Base-by-base conservation (phyloP, 2,888 invertebrate genomes). In the Germaria angustata region DNA sequence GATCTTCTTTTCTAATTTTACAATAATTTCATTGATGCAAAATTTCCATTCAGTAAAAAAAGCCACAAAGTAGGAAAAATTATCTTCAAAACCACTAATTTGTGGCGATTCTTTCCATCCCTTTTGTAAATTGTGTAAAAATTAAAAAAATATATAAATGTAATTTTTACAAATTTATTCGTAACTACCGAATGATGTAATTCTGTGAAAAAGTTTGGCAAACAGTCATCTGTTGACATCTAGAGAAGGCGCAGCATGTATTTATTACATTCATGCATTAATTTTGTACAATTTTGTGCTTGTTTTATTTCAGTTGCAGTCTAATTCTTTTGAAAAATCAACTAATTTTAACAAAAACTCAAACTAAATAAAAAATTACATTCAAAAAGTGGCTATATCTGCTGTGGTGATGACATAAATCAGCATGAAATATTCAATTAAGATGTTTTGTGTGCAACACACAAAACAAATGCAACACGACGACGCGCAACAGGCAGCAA, bases 341-440 rank as follows among this genome's bases (percentile, higher is more conserved):
- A 66, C 44, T 51, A 65, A 76, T 71, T 81, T 68, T 39, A 44
- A 61, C 17, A 66, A 57, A 22, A 61, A 55, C 34, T 49, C 68
- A 28, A 24, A 22, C 22, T 17, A 53, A 15, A 11, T 9, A 15
- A 59, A 34, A 34, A 39, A 51, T 46, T 44, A 55, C 9, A 7
- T 22, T 34, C 34, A 61, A 51, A 63, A 69, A 78, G 76, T 71
- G 68, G 72, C 55, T 77, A 59, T 73, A 80, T 84, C 72, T 63
- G 53, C 72, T 63, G 53, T 57, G 79, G 84, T 75, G 81, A 83
- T 84, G 83, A 84, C 84, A 84, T 84, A 80, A 84, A 84, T 84
- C 84, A 84, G 83, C 84, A 84, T 83, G 83, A 76, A 82, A 82
- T 76, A 80, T 75, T 71, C 84, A 83, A 81, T 84, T 78, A 83